Evolutionary conservation across 2,797 vertebrate species (phyloP).

Genomic region (Megaceryle alcyon): DNA sequence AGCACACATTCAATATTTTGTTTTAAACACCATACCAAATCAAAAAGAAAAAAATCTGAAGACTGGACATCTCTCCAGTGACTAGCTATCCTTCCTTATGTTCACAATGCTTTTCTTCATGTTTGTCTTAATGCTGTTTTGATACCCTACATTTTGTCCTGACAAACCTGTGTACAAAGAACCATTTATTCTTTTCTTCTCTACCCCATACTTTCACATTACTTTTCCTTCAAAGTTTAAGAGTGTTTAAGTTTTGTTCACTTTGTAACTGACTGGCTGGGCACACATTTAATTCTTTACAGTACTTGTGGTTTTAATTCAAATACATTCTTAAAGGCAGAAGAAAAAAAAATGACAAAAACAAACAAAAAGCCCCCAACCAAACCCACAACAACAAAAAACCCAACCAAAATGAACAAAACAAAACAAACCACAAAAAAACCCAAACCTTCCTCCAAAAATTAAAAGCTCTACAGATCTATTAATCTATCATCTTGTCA

Average conservation of each 20-base stretch:
- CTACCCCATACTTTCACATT: not conserved
- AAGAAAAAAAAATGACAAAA: not conserved
- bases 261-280: not conserved
- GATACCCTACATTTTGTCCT: not conserved
- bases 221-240: not conserved
- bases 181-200: not conserved
- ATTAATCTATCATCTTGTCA: not conserved
- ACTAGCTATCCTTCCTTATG: rapidly evolving
- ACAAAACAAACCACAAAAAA: too few species aligned
- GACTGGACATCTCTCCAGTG: not conserved
- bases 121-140: not conserved
- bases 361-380: not conserved
- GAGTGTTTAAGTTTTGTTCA: not conserved
- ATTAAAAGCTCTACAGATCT: not conserved
- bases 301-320: not conserved
- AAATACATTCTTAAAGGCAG: not conserved
- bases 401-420: not conserved
- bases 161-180: not conserved
- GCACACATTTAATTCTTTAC: not conserved
- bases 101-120: not conserved
- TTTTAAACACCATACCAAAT: not conserved
- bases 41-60: not conserved
- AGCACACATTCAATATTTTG: not conserved
- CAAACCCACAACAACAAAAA: too few species aligned
- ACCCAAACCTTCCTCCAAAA: not conserved